Evolutionary conservation across 2,888 invertebrate genomes (phyloP), one percentile per base, ranked within the genome.

Genomic region (Phyto melanocephala): DNA sequence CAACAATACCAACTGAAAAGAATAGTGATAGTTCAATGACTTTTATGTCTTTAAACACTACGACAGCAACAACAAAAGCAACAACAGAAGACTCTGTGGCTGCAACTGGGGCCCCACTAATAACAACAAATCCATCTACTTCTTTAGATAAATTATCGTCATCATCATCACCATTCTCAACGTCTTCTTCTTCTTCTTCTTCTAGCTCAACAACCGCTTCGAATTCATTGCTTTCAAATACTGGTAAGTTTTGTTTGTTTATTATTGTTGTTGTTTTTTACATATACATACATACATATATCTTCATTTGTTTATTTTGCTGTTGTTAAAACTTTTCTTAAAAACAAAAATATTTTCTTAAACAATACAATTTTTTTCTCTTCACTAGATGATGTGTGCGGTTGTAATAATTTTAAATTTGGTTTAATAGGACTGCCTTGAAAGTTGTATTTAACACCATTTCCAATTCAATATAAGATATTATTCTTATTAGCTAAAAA

Each of bases 1-100:
- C 76, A 71, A 50, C 42, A 50, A 47, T 45, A 47, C 63, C 83
- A 71, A 65, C 63, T 63, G 68, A 72, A 65, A 68, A 62, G 52
- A 76, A 80, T 72, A 80, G 62, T 54, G 84, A 81, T 82, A 80
- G 86, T 86, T 86, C 86, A 86, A 86, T 84, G 86, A 86, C 86
- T 85, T 77, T 77, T 40, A 45, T 62, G 33, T 85, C 84, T 68
- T 76, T 74, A 15, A 54, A 77, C 6, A 72, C 24, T 47, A 56
- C 56, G 6, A 40, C 40, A 22, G 35, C 75, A 54, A 42, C 52
- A 35, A 33, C 77, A 63, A 56, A 67, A 15, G n/a, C n/a, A n/a
- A n/a, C n/a, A n/a, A n/a, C n/a, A n/a, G n/a, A n/a, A n/a, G 76
- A 67, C n/a, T 68, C 75, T 24, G 15, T 72, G 60, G 63, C 54